These are phyloP conservation scores for Deilephila elpenor DNA, from an alignment of 2,888 invertebrate species.

Conservation along the genomic window DNA sequence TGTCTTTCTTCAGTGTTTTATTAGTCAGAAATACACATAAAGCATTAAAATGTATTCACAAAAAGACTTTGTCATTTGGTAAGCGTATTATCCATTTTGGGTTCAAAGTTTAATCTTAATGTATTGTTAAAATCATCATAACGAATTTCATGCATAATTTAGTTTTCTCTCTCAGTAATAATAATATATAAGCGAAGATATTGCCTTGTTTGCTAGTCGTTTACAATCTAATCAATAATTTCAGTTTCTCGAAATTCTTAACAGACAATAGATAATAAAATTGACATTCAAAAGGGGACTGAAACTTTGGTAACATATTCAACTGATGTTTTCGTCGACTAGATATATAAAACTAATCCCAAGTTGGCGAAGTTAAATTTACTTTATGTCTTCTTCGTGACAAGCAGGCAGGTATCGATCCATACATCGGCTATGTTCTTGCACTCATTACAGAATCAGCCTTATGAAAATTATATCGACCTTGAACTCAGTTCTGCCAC, in stretches of 20 bases:
- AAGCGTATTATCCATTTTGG: neutral
- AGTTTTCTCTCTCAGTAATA: too few species aligned
- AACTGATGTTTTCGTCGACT: slow-evolving; percentile 32
- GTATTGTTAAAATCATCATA: neutral
- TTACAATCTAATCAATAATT: neutral
- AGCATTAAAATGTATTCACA: neutral
- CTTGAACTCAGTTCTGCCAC: slow-evolving; percentile 41
- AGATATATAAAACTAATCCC: slow-evolving; percentile 50
- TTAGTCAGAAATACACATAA: neutral
- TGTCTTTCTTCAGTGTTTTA: neutral
- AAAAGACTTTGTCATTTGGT: neutral
- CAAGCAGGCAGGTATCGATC: slow-evolving; percentile 42
- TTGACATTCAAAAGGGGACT: slow-evolving; percentile 42
- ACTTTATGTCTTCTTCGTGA: slow-evolving; percentile 46
- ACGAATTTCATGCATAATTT: too few species aligned
- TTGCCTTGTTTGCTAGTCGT: neutral
- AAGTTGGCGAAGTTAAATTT: slow-evolving; percentile 41
- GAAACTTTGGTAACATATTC: slow-evolving; percentile 46
- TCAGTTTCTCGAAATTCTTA: neutral
- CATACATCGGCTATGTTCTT: slow-evolving; percentile 34
- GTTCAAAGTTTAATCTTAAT: neutral
- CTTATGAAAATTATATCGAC: slow-evolving; percentile 41
- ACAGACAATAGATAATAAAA: slow-evolving; percentile 33
- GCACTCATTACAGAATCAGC: slow-evolving; percentile 36
- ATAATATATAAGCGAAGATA: too few species aligned